Conservation (phyloP, 2,113 vertebrate genomes). For the Hipposideros armiger region DNA sequence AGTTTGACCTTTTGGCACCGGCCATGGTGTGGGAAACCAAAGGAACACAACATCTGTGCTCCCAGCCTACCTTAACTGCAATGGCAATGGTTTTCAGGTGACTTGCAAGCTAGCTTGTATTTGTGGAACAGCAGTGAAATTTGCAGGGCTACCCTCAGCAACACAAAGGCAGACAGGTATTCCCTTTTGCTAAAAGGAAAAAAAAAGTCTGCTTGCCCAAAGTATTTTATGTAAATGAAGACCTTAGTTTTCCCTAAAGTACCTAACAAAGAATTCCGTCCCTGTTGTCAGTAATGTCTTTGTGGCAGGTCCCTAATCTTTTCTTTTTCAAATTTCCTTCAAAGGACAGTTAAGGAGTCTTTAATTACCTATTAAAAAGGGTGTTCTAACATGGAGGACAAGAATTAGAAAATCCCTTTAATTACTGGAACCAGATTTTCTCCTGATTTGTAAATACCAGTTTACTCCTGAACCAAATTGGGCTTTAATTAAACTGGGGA, state of each 20-base stretch:
- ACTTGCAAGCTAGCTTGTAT: not conserved
- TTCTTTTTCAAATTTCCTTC: slow-evolving; percentile 76
- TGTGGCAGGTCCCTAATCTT: slow-evolving; percentile 74
- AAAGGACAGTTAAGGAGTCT: slow-evolving; percentile 84
- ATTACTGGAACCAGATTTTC: slow-evolving; percentile 86
- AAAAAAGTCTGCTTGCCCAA: slow-evolving; percentile 25
- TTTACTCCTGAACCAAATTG: slow-evolving; percentile 80
- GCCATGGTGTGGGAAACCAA: not conserved
- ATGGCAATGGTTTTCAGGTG: not conserved
- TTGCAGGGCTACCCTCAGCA: not conserved
- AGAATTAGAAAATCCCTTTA: slow-evolving; percentile 87
- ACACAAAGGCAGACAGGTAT: slow-evolving; percentile 45
- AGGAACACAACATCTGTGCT: not conserved
- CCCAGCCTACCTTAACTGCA: not conserved
- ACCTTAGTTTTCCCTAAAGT: slow-evolving; percentile 65
- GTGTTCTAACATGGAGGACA: slow-evolving; percentile 79
- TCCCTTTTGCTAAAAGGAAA: slow-evolving; percentile 55
- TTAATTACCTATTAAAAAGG: slow-evolving; percentile 86
- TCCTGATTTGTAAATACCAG: slow-evolving; percentile 83
- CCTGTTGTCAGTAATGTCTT: slow-evolving; percentile 47
- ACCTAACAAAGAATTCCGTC: slow-evolving; percentile 72
- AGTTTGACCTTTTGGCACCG: not conserved
- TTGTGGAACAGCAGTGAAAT: not conserved
- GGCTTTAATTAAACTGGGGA: slow-evolving; percentile 77
- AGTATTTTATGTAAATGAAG: slow-evolving; percentile 75